A percentile compares a stretch with the other conserved stretches of the same genome.
These are phyloP conservation scores for Adoxophyes honmai DNA, from an alignment of 1,140 invertebrate genomes.

Conservation along the genomic window DNA sequence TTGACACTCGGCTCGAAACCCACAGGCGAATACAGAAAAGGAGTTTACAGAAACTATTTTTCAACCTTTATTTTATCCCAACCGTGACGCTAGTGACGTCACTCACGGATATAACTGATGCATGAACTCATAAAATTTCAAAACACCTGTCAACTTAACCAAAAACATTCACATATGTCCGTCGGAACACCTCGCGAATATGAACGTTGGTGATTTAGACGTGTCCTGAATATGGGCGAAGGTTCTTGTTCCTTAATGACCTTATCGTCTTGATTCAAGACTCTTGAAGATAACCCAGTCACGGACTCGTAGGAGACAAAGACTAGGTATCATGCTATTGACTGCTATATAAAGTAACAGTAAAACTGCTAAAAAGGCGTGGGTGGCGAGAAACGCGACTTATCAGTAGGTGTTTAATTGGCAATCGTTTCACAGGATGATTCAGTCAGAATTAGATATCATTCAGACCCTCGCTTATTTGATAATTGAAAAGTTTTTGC, in stretches of 20 bases:
- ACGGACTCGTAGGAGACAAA: not conserved
- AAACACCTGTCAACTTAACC: not conserved
- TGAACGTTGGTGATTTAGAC: not conserved
- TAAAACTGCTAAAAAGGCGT: not conserved
- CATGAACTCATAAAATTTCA: constrained; percentile 12
- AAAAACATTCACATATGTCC: not conserved
- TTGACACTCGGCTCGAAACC: not conserved
- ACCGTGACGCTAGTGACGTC: constrained; percentile 4
- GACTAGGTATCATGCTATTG: not conserved
- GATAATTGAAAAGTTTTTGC: too few relatives aligned
- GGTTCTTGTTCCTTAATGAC: constrained; percentile 4
- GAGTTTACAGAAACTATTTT: not conserved
- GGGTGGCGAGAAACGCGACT: not conserved
- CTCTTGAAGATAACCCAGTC: constrained; percentile 2
- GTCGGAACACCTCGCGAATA: not conserved
- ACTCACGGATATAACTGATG: constrained; percentile 10
- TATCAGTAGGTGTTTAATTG: too few relatives aligned
- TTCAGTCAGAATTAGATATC: too few relatives aligned
- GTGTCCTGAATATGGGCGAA: constrained; percentile 1
- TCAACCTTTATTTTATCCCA: not conserved
- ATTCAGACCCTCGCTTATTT: too few relatives aligned
- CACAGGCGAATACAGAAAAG: not conserved
- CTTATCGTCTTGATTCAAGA: constrained; percentile 3
- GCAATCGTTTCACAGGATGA: too few relatives aligned
- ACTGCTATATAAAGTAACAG: not conserved